Evolutionary conservation across 1,140 invertebrate genomes (phyloP).

Genomic region (Lordiphosa stackelbergi): DNA sequence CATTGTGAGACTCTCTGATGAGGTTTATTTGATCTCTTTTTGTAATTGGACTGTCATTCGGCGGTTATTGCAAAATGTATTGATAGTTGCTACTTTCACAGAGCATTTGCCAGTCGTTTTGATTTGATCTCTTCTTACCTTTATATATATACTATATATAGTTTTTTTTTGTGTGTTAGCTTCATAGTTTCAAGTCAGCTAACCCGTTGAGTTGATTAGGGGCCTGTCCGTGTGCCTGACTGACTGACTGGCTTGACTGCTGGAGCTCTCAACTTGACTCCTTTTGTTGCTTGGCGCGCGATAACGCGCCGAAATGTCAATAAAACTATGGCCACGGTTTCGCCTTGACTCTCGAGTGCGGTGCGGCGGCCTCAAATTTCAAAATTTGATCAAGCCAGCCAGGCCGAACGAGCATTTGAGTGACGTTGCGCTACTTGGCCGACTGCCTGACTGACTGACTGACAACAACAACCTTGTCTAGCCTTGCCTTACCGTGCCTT

Average conservation of each 20-base stretch:
- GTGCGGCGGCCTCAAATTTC: slow-evolving; percentile 60
- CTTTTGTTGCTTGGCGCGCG: slow-evolving; percentile 62
- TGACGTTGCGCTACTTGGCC: slow-evolving; percentile 68
- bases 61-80: too few relatives aligned
- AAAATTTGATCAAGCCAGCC: slow-evolving; percentile 52
- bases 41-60: too few relatives aligned
- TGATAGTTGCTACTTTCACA: not conserved
- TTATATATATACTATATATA: not conserved
- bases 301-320: slow-evolving; percentile 73
- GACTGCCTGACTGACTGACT: slow-evolving; percentile 14
- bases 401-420: slow-evolving; percentile 59
- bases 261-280: slow-evolving; percentile 58
- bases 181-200: slow-evolving; percentile 36
- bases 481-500: slow-evolving; percentile 39
- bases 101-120: slow-evolving; percentile 7
- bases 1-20: too few relatives aligned
- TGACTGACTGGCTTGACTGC: slow-evolving; percentile 19
- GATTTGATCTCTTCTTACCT: not conserved
- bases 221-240: slow-evolving; percentile 51
- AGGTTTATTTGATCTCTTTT: too few relatives aligned
- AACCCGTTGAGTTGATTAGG: slow-evolving; percentile 68
- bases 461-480: slow-evolving; percentile 53
- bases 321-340: slow-evolving; percentile 67
- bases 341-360: slow-evolving; percentile 59
- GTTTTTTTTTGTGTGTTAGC: slow-evolving; percentile 18